These are phyloP conservation scores for Rhagonycha lutea DNA, from an alignment of 2,888 invertebrate species.

Conservation along the genomic window DNA sequence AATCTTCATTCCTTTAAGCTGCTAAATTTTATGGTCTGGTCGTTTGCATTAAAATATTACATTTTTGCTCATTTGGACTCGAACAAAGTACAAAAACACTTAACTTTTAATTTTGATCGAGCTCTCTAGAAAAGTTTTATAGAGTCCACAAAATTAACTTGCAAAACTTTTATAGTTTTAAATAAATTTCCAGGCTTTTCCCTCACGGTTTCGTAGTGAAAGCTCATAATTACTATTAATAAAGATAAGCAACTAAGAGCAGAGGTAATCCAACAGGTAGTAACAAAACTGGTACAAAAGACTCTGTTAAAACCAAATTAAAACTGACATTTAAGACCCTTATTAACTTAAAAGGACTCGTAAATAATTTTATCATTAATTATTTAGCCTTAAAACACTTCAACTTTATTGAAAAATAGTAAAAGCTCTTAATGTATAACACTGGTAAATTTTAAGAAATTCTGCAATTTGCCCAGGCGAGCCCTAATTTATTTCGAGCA, in stretches of 20 bases:
- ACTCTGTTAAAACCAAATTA: neutral
- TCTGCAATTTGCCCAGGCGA: neutral
- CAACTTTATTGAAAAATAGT: neutral
- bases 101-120: too few species aligned
- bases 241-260: neutral
- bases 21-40: neutral
- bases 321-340: neutral
- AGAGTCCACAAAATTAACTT: too few species aligned
- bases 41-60: neutral
- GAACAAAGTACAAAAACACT: too few species aligned
- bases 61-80: neutral
- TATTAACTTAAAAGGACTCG: neutral
- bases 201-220: neutral
- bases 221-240: neutral
- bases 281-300: neutral
- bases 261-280: neutral
- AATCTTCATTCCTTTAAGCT: neutral
- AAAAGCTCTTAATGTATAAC: neutral
- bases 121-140: too few species aligned
- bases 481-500: neutral
- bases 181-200: neutral
- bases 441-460: neutral
- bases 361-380: neutral
- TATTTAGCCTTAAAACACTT: neutral
- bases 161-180: neutral